Evolutionary conservation across 2,797 vertebrate genomes (phyloP).

Genomic region (Phalanger gymnotis): DNA sequence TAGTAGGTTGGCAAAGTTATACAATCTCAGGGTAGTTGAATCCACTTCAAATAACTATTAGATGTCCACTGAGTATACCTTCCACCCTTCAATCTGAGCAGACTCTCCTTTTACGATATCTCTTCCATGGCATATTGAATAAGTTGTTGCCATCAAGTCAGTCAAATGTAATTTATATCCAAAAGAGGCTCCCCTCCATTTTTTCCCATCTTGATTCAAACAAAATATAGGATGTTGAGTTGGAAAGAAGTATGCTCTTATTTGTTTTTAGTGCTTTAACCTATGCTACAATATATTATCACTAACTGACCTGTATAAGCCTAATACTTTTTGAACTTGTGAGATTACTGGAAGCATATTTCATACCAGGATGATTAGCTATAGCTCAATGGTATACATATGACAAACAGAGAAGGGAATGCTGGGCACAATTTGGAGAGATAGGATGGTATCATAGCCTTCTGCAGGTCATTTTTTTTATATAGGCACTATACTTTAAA

Average conservation of each 20-base stretch:
- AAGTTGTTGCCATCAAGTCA: not conserved
- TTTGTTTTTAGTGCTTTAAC: not conserved
- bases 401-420: not conserved
- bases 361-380: not conserved
- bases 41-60: not conserved
- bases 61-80: not conserved
- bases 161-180: not conserved
- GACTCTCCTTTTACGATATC: not conserved
- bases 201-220: not conserved
- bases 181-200: not conserved
- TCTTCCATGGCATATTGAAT: not conserved
- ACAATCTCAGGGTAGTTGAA: not conserved
- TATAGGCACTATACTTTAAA: too few species aligned
- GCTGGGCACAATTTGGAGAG: not conserved
- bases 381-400: not conserved
- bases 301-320: not conserved
- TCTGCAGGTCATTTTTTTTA: too few species aligned
- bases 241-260: not conserved
- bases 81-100: not conserved
- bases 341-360: not conserved
- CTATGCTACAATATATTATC: not conserved
- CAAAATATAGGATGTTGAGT: not conserved
- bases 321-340: not conserved
- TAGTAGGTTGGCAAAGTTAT: not conserved
- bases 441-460: not conserved